phyloP scores from a whole-genome alignment of 2,113 vertebrate species.

The Edolisoma coerulescens region DNA sequence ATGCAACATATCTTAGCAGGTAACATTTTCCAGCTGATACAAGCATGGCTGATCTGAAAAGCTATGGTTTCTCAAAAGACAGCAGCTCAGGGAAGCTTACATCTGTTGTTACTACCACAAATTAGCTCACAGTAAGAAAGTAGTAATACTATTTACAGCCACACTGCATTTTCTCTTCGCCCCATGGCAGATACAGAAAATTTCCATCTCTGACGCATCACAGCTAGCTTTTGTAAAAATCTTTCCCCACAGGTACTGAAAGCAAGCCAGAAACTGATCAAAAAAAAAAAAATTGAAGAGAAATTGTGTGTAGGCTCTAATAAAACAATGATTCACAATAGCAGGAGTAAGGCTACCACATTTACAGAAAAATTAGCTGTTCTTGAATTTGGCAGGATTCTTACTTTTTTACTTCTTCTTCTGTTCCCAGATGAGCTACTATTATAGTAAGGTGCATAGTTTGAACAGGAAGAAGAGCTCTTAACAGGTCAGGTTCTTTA shows the following conservation, averaged over 20 bases:
- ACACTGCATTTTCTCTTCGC: not conserved
- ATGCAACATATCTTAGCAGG: not conserved
- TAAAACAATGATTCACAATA: not conserved
- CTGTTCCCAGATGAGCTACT: conserved; percentile 15
- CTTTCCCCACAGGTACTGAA: not conserved
- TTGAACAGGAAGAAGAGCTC: conserved; percentile 32
- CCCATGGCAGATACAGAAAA: not conserved
- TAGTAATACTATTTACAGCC: not conserved
- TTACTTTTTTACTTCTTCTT: conserved; percentile 58
- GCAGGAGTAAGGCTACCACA: not conserved
- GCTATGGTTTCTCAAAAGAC: not conserved
- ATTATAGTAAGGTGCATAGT: conserved; percentile 28
- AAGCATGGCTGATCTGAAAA: not conserved
- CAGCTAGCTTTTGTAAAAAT: not conserved
- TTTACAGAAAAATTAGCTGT: not conserved
- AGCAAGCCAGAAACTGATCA: not conserved
- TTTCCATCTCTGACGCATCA: not conserved
- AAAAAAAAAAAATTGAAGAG: not conserved
- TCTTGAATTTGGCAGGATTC: not conserved
- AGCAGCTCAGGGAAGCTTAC: not conserved
- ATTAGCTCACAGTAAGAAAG: not conserved
- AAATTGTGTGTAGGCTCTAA: not conserved
- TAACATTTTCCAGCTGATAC: not conserved
- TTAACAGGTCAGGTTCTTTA: conserved; percentile 45
- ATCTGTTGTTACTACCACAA: no score